Evolutionary conservation across 1,140 invertebrate species (phyloP).

Genomic region (Kradibia gibbosae): DNA sequence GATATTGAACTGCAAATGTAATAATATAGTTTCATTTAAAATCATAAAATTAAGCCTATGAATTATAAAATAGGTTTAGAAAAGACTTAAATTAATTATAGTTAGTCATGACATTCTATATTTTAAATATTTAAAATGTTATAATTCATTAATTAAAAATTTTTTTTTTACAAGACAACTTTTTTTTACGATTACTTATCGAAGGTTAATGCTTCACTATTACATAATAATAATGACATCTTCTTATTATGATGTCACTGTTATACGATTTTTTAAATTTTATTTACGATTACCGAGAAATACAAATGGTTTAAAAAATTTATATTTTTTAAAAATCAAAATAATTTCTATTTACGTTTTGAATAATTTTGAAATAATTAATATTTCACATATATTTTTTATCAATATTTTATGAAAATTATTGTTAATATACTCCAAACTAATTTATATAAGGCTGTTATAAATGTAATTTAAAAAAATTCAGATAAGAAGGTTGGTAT

Average conservation of each 20-base stretch:
- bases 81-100: neutral
- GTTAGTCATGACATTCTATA: neutral
- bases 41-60: too few species aligned
- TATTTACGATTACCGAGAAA: too few species aligned
- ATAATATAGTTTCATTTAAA: too few species aligned
- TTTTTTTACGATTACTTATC: conserved; percentile 9
- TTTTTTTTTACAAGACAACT: neutral
- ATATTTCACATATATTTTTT: too few species aligned
- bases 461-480: too few species aligned
- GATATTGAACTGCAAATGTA: neutral
- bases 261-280: conserved; percentile 3
- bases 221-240: conserved; percentile 17
- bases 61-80: neutral
- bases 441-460: too few species aligned
- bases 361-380: too few species aligned
- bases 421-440: too few species aligned
- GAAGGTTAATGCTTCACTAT: neutral
- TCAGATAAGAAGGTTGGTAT: too few species aligned
- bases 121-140: neutral
- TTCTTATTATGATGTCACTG: neutral
- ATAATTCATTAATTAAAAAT: too few species aligned
- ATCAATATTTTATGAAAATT: too few species aligned
- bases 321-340: neutral
- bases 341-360: neutral
- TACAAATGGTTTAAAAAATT: too few species aligned